phyloP scores from a whole-genome alignment of 2,797 vertebrate species.

The Spheniscus humboldti region DNA sequence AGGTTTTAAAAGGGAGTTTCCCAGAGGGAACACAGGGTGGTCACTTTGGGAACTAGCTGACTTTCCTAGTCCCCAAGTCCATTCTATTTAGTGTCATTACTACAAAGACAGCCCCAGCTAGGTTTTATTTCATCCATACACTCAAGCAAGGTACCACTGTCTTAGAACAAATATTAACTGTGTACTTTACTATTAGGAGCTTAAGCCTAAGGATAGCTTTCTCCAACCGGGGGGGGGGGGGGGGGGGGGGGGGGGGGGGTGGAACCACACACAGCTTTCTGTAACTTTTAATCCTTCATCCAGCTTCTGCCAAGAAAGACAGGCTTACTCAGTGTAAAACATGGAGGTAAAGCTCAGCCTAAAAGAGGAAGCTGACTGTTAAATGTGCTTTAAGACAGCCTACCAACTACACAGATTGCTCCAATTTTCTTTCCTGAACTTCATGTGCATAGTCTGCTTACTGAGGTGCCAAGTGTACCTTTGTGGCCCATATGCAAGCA shows the following conservation, averaged over 20 bases:
- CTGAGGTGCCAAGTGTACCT: background rate
- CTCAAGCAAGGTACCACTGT: background rate
- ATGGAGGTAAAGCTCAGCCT: background rate
- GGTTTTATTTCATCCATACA: background rate
- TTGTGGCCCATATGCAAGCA: background rate
- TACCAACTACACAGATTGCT: background rate
- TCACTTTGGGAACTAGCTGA: background rate
- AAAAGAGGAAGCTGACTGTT: background rate
- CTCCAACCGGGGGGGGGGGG: background rate
- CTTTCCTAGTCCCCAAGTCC: background rate
- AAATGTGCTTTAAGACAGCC: background rate
- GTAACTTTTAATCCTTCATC: background rate
- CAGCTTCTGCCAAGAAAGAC: background rate
- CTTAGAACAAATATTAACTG: background rate
- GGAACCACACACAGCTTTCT: background rate
- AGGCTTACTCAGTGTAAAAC: background rate
- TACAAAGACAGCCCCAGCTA: background rate
- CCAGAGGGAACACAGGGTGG: background rate
- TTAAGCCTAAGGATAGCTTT: background rate
- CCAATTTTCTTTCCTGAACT: background rate
- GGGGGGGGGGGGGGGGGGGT: no score
- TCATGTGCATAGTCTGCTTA: rapidly evolving
- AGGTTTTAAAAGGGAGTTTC: background rate
- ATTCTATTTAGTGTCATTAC: background rate
- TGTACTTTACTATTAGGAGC: background rate